Base-by-base conservation (phyloP, 2,797 vertebrate genomes). In the Spatula versicolor region DNA sequence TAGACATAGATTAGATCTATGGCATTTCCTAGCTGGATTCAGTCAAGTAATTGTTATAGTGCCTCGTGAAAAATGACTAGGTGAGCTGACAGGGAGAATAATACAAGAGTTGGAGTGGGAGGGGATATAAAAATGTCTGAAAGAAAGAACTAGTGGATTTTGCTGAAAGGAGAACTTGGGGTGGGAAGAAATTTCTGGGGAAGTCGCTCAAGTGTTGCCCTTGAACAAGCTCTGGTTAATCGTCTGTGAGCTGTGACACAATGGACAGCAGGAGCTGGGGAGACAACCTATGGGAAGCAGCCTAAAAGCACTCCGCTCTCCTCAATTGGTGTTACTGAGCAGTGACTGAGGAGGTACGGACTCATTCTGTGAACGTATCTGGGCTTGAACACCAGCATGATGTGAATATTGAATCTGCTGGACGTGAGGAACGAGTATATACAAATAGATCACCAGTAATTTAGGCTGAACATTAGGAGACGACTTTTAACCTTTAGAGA, bases 1-100 rank as follows among this genome's bases (percentile, higher is more conserved):
- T 60, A 79, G 83, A 46, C 21, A 2, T 22, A 69, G 86, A 82
- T 94, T 90, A 88, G 43, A 77, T 84, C 81, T 71, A 2, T 77
- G 64, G 56, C 35, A 88, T 94, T 94, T 94, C 30, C 71, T 67
- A 74, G 30, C 39, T 92, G 90, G 52, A 72, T 79, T 86, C 62
- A 73, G 59, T 48, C 37, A 66, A 75, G 50, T n/a, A 37, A 62
- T 58, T 87, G 69, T 78, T 79, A 15, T 6, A 60, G 46, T 76
- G 67, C 25, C 86, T 52, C 33, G 59, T 76, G 63, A 84, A 88
- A 94, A 94, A 91, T 28, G 18, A 60, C 4, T 19, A 64, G 10
- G 19, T 86, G 69, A 92, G 46, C n/a, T 91, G 83, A 68, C 5
- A 79, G 26, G 25, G 20, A 92, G 25, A 88, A 82, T 33, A 72